These are phyloP conservation scores for Eudemis profundana DNA, from an alignment of 2,888 invertebrate genomes.

Conservation along the genomic window DNA sequence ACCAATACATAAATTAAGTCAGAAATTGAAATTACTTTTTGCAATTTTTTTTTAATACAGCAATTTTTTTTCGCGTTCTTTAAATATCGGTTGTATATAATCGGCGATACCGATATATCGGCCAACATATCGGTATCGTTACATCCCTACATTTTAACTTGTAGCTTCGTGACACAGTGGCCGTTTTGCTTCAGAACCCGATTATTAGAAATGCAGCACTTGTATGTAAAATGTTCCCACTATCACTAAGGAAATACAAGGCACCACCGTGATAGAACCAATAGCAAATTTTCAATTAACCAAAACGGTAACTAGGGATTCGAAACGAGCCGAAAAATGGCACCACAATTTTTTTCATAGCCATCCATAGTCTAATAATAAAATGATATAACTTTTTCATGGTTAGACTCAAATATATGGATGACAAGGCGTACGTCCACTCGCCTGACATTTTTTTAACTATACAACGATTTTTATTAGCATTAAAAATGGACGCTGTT, in stretches of 20 bases:
- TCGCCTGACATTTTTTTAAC: background rate
- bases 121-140: too few species aligned
- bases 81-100: too few species aligned
- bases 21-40: too few species aligned
- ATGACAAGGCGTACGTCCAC: background rate
- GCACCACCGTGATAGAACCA: slow-evolving; percentile 56
- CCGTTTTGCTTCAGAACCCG: too few species aligned
- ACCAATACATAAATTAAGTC: too few species aligned
- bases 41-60: too few species aligned
- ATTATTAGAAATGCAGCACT: slow-evolving; percentile 6
- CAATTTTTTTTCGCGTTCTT: too few species aligned
- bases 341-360: slow-evolving; percentile 53
- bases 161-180: too few species aligned
- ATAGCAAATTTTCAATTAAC: slow-evolving; percentile 47
- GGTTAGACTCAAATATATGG: background rate
- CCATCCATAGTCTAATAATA: too few species aligned
- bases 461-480: slow-evolving; percentile 17
- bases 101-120: too few species aligned
- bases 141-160: too few species aligned
- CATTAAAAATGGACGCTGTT: background rate
- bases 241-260: slow-evolving; percentile 53
- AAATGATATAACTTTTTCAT: too few species aligned
- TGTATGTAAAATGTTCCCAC: background rate
- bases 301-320: slow-evolving; percentile 61
- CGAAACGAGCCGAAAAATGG: slow-evolving; percentile 58